Conservation (phyloP, 2,888 invertebrate species). For the Ormyrus labotus region DNA sequence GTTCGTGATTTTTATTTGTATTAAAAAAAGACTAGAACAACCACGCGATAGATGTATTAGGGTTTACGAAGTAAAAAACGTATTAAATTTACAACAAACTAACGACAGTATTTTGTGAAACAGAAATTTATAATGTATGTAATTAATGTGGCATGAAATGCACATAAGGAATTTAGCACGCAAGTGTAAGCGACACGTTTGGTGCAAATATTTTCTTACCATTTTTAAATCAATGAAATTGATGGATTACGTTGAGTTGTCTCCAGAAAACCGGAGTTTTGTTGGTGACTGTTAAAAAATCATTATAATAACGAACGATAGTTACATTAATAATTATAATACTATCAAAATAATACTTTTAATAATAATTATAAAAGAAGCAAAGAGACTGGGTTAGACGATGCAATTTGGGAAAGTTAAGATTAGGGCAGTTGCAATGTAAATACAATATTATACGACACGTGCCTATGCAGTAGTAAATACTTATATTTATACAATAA, state of each 20-base stretch:
- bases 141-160: conserved; percentile 13
- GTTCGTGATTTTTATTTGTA: conserved; percentile 46
- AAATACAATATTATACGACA: conserved; percentile 62
- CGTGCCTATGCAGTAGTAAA: conserved; percentile 66
- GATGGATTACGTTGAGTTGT: conserved; percentile 10
- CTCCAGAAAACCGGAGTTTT: conserved; percentile 16
- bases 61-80: conserved; percentile 17
- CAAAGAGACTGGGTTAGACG: conserved; percentile 31
- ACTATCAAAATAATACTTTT: neutral
- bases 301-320: too few relatives aligned
- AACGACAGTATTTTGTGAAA: conserved; percentile 51
- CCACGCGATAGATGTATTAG: neutral
- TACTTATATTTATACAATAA: conserved; percentile 66
- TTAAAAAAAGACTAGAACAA: conserved; percentile 10
- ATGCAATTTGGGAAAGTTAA: conserved; percentile 42
- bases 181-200: neutral
- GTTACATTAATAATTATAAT: conserved; percentile 11
- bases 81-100: conserved; percentile 50
- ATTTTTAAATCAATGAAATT: conserved; percentile 31
- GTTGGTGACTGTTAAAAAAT: conserved; percentile 37
- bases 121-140: conserved; percentile 36
- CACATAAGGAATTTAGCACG: conserved; percentile 3
- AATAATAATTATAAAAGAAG: neutral
- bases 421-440: conserved; percentile 62
- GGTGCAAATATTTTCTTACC: conserved; percentile 36